Percentiles rank a stretch among this genome's conserved stretches.
These are phyloP conservation scores for Vulpes vulpes DNA, from an alignment of 2,113 vertebrate species.

Conservation along the genomic window DNA sequence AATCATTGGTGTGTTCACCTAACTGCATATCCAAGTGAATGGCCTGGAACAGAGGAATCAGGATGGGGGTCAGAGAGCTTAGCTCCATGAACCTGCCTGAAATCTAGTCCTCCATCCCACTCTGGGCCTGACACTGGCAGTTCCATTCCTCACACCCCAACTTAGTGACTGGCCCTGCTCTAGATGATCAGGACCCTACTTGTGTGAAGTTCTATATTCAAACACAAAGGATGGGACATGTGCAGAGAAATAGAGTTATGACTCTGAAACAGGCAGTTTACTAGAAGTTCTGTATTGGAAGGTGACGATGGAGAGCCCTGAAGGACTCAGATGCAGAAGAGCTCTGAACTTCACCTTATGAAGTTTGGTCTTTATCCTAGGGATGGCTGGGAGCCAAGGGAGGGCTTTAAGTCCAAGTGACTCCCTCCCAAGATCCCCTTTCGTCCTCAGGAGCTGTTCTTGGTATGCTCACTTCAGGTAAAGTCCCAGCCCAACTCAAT, in stretches of 20 bases:
- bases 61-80: background rate
- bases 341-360: background rate
- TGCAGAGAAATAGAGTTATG: background rate
- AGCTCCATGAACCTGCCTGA: background rate
- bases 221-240: background rate
- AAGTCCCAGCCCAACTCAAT: background rate
- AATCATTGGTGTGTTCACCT: slow-evolving; percentile 93
- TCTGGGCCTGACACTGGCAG: background rate
- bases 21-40: slow-evolving; percentile 94
- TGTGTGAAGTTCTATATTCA: background rate
- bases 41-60: slow-evolving; percentile 83
- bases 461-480: background rate
- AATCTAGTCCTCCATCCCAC: background rate
- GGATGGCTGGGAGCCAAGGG: background rate
- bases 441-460: background rate
- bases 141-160: background rate
- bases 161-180: background rate
- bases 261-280: background rate
- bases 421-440: background rate
- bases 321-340: background rate
- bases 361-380: background rate
- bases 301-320: background rate
- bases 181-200: background rate
- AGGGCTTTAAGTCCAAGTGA: background rate
- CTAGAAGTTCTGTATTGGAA: background rate